Evolutionary conservation across 1,140 invertebrate genomes (phyloP), one percentile per base, ranked within the genome.

Genomic region (Brachionus rotundiformis): DNA sequence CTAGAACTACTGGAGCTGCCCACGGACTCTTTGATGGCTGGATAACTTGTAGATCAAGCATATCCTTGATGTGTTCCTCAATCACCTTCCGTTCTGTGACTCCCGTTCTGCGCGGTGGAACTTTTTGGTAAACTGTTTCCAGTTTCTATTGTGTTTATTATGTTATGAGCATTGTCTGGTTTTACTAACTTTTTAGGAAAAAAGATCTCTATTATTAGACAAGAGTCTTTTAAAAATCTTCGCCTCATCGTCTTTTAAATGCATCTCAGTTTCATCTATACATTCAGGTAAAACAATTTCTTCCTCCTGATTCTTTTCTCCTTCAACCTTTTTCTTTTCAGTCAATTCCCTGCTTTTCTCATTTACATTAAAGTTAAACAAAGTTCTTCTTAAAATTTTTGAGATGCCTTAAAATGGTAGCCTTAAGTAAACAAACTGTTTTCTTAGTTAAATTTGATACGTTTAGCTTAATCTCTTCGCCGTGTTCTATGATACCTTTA

Each of bases 41-140:
- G 8, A 77, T 49, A 1, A 77, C 82, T 31, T 49, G 81, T 29
- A 47, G 23, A 27, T 85, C 31, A 13, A 61, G 11, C 77, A 80
- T 80, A 16, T 61, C 54, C 7, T 29, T 31, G 11, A 80, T 68
- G 7, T 71, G 65, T n/a, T 71, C 65, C 19, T 71, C 65, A 23
- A 71, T 71, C 13, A 71, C 65, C n/a, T 71, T 8, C 16, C 19
- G 11, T 23, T 71, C 65, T 36, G 11, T 39, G 10, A n/a, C 29
- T 2, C 65, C 65, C 11, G 65, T 31, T 13, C 16, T 7, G 25
- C 36, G 16, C 3, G 76, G 47, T 19, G 41, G 23, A 41, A 19
- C 16, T 79, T n/a, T 59, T 79, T 16, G 76, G 49, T 7, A 19
- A 29, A 13, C 29, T n/a, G 29, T 29, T 36, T 7, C 47, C 47